Evolutionary conservation across 1,140 invertebrate species (phyloP).

Genomic region (Metaphire vulgaris): DNA sequence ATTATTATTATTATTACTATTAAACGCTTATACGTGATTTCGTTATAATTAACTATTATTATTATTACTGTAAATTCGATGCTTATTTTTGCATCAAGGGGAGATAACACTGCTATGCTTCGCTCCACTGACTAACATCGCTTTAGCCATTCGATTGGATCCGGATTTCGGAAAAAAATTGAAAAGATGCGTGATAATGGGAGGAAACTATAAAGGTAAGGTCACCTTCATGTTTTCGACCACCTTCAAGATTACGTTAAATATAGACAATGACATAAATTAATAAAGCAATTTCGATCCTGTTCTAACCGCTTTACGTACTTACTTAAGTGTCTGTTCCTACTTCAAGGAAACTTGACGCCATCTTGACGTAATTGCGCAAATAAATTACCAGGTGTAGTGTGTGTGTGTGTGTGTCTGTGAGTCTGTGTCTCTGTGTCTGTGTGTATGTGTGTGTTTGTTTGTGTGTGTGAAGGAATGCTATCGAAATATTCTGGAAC

Average conservation of each 20-base stretch:
- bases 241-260: not conserved
- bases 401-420: no score
- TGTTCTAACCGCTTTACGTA: not conserved
- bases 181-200: slow-evolving; percentile 66
- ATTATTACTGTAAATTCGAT: no score
- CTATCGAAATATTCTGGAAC: no score
- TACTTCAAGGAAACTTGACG: no score
- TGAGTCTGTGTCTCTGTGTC: no score
- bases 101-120: slow-evolving; percentile 58
- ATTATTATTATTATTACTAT: not conserved
- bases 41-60: no score
- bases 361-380: no score
- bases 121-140: slow-evolving; percentile 70
- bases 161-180: slow-evolving; percentile 59
- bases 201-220: slow-evolving; percentile 60
- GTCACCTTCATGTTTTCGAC: not conserved
- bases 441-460: no score
- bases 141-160: slow-evolving; percentile 63
- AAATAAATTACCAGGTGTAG: no score
- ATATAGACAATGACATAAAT: not conserved
- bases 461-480: no score
- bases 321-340: no score
- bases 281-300: not conserved
- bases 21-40: no score
- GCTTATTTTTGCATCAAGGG: slow-evolving; percentile 32